A percentile compares a stretch with the other conserved stretches of the same genome.
These are phyloP conservation scores for Origma solitaria DNA, from an alignment of 2,113 vertebrate genomes.

Conservation along the genomic window DNA sequence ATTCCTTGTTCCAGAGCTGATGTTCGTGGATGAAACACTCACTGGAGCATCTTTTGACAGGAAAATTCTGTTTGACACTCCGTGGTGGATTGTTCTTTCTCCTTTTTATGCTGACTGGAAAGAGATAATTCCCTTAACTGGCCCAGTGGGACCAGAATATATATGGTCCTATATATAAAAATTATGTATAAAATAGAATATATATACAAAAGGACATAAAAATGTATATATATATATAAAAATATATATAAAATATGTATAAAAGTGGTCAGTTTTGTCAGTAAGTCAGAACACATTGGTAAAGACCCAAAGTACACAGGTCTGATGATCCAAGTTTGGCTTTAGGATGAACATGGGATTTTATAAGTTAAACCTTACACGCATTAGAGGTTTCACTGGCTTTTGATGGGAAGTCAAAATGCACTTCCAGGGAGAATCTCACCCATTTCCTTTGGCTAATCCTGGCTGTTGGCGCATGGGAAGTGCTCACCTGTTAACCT, in stretches of 20 bases:
- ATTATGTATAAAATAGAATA: background rate
- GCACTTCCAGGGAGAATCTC: background rate
- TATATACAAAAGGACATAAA: background rate
- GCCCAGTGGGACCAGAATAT: background rate
- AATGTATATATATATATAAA: rapidly evolving
- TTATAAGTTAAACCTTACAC: background rate
- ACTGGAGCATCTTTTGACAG: background rate
- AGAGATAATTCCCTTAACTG: background rate
- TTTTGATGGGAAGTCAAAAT: background rate
- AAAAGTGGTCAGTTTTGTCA: background rate
- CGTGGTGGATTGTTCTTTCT: background rate
- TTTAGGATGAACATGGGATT: background rate
- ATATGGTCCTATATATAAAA: rapidly evolving
- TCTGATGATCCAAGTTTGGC: rapidly evolving
- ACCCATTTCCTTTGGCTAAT: rapidly evolving
- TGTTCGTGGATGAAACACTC: background rate
- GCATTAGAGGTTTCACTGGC: rapidly evolving
- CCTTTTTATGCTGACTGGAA: background rate
- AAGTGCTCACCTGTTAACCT: background rate
- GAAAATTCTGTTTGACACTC: background rate
- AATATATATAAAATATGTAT: rapidly evolving
- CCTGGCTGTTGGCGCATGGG: background rate
- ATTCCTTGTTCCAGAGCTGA: background rate
- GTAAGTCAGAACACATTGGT: background rate
- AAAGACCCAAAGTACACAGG: rapidly evolving